Base-by-base conservation (phyloP, 1,140 invertebrate species). In the Formica selysi region DNA sequence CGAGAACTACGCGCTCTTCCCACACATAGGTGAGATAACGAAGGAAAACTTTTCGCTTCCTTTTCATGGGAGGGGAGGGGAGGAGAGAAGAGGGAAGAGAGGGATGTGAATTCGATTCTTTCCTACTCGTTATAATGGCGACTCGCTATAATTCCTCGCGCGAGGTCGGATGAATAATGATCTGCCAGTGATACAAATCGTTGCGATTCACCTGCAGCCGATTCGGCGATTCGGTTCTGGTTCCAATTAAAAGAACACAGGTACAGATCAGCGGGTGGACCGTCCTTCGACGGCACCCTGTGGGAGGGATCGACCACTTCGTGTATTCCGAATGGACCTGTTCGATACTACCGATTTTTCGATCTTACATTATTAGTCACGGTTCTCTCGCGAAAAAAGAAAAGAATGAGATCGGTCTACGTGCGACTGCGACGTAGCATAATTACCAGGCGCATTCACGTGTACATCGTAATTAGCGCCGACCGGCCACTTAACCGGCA, bases 211-310 rank as follows among this genome's bases (percentile, higher is more conserved):
- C 93, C 93, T 93, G 93, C 92, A 92, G 90, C 89, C 87, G 90
- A 93, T 93, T 51, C 90, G 90, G 62, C 86, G 86, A 92, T 92
- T 93, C 90, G 91, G 92, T 90, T 93, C 91, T 91, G 92, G 89
- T 91, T 92, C 94, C 94, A 94, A 94, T 94, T 94, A 94, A 94
- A 94, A 91, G 92, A 94, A 94, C 92, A 93, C 91, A 93, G 93
- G 88, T 90, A 91, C 87, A 51, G 73, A 92, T 89, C 93, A 92
- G 92, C 93, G 92, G 92, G 93, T 93, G 91, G 92, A 90, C 88
- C 89, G 91, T 81, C 57, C 54, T 83, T 71, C 86, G 73, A 89
- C 74, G 84, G 88, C 88, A 88, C 79, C 84, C 86, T 70, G 65
- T 86, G 87, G 78, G 86, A 87, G 48, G 4, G 78, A 81, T 80